phyloP scores from a whole-genome alignment of 2,113 vertebrate genomes.

The Saimiri boliviensis region DNA sequence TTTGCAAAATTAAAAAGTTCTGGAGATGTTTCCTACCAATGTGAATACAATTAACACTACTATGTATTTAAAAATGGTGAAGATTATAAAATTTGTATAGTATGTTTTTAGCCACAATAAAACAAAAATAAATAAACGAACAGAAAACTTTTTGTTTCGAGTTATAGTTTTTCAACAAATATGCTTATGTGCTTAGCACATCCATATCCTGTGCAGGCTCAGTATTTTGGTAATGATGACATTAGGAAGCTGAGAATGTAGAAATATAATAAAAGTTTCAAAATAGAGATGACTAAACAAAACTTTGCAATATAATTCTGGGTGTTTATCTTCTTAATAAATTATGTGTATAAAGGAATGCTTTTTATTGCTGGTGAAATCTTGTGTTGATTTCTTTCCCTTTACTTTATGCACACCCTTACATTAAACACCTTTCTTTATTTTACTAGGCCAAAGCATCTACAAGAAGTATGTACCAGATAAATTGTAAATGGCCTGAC shows the following conservation, averaged over 20 bases:
- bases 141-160: neutral
- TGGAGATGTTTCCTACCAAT: neutral
- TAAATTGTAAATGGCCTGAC: neutral
- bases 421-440: neutral
- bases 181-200: neutral
- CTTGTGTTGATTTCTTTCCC: neutral
- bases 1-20: neutral
- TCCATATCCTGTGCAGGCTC: neutral
- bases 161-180: neutral
- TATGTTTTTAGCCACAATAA: neutral
- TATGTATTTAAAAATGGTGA: neutral
- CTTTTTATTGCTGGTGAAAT: neutral
- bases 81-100: neutral
- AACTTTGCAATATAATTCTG: neutral
- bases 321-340: neutral
- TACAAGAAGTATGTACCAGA: neutral
- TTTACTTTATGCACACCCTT: neutral
- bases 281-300: neutral
- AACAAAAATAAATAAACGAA: neutral
- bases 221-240: neutral
- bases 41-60: neutral
- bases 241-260: neutral
- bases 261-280: neutral
- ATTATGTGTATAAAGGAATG: neutral
- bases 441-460: neutral